Evolutionary conservation across 2,113 vertebrate genomes (phyloP), one percentile per base, ranked within the genome.

Genomic region (Oostethus manadensis): DNA sequence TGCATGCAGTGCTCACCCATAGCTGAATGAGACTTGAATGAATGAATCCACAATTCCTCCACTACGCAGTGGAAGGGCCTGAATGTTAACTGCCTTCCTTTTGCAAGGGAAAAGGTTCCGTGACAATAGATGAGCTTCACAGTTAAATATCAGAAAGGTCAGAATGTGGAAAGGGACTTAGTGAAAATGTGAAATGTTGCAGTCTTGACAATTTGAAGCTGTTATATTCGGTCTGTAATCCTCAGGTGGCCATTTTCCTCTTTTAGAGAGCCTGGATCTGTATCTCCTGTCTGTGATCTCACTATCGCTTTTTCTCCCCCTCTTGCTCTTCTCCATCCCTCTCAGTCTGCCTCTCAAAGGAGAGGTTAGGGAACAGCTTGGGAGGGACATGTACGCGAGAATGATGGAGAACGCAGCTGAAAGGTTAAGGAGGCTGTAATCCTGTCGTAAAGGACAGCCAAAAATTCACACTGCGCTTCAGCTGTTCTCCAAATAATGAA

Each of bases 111-210:
- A 86, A 84, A 79, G 80, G 82, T 84, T 84, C 66, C n/a, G 79
- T 78, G 83, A 89, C 83, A 89, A 88, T 83, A 84, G 87, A 84
- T 84, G 74, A 80, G 84, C 74, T 70, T 82, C 64, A 50, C 74
- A 86, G 85, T 88, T 88, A 88, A 87, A 89, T 85, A 89, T 86
- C 70, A 71, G 74, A 89, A 89, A 88, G 84, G 87, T 89, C 87
- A 88, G 56, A 77, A 72, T 76, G 84, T 77, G 83, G 70, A 77
- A 81, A 80, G 86, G 86, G 86, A 88, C 81, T 86, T 82, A 76
- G 83, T 86, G 77, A 86, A 87, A 87, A 38, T 84, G 82, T 77
- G 74, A 88, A 88, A 87, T 84, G 83, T 84, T 86, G 82, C 82
- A 73, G 74, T 76, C 78, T 71, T 82, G 82, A 86, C 86, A 84